Conservation (phyloP, 2,888 invertebrate species). For the Ormyrus labotus region DNA sequence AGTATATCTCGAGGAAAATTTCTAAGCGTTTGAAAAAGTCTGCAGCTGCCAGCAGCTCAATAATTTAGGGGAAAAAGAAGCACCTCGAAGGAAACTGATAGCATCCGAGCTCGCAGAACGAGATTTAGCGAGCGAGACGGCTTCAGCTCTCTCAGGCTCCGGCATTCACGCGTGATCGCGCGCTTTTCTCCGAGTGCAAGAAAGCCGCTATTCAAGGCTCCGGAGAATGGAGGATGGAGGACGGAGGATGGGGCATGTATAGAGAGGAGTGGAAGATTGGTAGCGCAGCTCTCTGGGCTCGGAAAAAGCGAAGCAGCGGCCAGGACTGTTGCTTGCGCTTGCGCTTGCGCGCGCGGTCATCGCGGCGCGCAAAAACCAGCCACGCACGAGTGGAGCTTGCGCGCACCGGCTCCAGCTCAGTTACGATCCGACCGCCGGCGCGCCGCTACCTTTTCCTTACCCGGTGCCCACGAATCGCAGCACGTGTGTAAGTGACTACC, state of each 20-base stretch:
- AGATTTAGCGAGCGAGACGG: not conserved
- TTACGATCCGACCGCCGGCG: constrained; percentile 71
- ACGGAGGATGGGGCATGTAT: not conserved
- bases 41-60: too few relatives aligned
- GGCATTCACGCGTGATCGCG: not conserved
- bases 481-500: not conserved
- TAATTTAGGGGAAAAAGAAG: not conserved
- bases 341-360: not conserved
- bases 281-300: constrained; percentile 8
- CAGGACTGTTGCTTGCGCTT: constrained; percentile 12
- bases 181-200: constrained; percentile 4
- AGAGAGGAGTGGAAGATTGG: not conserved
- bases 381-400: not conserved
- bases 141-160: not conserved
- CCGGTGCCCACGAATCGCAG: constrained; percentile 56
- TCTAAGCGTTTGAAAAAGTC: too few relatives aligned
- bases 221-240: not conserved
- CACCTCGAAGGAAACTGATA: not conserved
- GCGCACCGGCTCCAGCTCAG: constrained; percentile 61
- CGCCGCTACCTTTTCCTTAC: not conserved
- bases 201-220: not conserved
- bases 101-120: not conserved
- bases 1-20: not conserved
- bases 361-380: not conserved
- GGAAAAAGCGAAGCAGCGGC: not conserved